These are phyloP conservation scores for Brachionus sp. DNA, from an alignment of 1,140 invertebrate species.

Conservation along the genomic window DNA sequence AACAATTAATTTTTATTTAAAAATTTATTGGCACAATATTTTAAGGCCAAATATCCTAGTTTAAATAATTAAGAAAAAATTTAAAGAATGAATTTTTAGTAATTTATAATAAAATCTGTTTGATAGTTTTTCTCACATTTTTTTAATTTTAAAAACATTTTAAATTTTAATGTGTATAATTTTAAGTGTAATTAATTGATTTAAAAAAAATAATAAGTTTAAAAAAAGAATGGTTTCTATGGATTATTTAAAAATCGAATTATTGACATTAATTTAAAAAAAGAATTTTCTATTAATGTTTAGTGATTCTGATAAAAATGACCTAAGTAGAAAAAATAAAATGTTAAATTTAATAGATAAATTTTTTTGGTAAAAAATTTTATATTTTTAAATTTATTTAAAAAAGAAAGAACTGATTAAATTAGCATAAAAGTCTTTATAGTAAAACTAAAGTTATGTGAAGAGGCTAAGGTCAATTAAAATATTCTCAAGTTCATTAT, in stretches of 20 bases:
- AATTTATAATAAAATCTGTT: too few species aligned
- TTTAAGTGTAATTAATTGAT: not conserved
- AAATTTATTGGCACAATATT: too few species aligned
- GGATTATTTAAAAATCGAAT: not conserved
- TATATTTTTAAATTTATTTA: too few species aligned
- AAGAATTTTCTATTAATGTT: not conserved
- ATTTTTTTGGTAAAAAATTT: too few species aligned
- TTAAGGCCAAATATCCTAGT: too few species aligned
- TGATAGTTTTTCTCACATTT: not conserved
- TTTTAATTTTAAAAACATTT: not conserved
- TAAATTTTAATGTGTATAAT: not conserved
- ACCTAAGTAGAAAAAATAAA: too few species aligned
- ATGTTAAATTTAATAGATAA: too few species aligned
- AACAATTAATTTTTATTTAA: too few species aligned
- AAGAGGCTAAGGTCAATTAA: not conserved
- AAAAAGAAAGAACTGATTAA: too few species aligned
- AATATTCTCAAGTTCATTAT: not conserved
- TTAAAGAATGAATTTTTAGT: too few species aligned
- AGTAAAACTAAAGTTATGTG: not conserved
- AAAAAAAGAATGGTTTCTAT: not conserved
- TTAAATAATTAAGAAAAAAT: not conserved
- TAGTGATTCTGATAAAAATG: too few species aligned
- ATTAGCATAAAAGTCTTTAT: not conserved
- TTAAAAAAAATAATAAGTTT: not conserved
- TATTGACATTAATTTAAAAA: not conserved